Evolutionary conservation across 2,797 vertebrate genomes (phyloP).

Genomic region (Urosaurus nigricauda): DNA sequence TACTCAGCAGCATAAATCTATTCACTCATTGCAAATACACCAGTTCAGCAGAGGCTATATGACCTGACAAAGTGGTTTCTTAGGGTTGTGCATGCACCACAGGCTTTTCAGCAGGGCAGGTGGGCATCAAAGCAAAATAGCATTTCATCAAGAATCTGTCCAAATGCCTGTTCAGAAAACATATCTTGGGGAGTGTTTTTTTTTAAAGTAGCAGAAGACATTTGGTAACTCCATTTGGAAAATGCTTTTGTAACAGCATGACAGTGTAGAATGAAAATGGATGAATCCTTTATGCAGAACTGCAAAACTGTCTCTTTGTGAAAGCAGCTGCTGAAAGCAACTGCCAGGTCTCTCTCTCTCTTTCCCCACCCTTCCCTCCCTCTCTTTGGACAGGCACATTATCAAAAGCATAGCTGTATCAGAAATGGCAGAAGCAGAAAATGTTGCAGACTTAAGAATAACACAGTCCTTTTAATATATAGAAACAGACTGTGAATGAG

Average conservation of each 20-base stretch:
- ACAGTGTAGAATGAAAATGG: conserved; percentile 5
- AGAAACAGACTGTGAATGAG: conserved; percentile 7
- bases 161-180: conserved; percentile 11
- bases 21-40: neutral
- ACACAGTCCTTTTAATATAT: neutral
- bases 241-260: neutral
- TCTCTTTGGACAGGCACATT: neutral
- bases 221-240: conserved; percentile 8
- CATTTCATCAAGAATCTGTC: conserved; percentile 8
- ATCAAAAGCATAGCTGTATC: neutral
- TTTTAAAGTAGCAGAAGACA: too few relatives aligned
- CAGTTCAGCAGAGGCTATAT: neutral
- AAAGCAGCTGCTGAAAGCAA: conserved; percentile 19
- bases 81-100: neutral
- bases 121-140: neutral
- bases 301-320: neutral
- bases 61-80: neutral
- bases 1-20: conserved; percentile 2
- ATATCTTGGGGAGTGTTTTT: neutral
- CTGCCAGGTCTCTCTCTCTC: neutral
- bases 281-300: conserved; percentile 15
- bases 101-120: neutral
- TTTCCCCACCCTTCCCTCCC: too few relatives aligned
- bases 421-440: conserved; percentile 2
- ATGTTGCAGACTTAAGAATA: neutral